Evolutionary conservation across 2,113 vertebrate species (phyloP), one percentile per base, ranked within the genome.

Genomic region (Ophthalmolycus amberensis): DNA sequence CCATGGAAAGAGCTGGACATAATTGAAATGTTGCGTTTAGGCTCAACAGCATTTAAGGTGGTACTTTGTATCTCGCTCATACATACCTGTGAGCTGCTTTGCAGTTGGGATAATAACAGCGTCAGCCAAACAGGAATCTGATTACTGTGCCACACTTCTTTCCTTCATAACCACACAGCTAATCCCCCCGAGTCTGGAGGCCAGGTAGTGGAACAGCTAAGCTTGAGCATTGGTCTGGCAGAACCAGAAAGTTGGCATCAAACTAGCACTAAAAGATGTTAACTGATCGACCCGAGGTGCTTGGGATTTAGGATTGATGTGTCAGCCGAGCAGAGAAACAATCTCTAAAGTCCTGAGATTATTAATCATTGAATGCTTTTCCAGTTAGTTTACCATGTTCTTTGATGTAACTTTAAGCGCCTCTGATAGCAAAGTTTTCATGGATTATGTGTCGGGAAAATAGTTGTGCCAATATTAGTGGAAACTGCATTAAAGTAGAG

Each of bases 141-240:
- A 50, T 71, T 44, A n/a, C 25, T 34, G 25, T 37, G 40, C 58
- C 50, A 70, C 38, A 9, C 20, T 14, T 29, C 6, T 38, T 46
- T 34, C 56, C 27, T 27, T 64, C 52, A 63, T 46, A 42, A 60
- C 40, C 32, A 67, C 54, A 50, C 20, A 65, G 20, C 38, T 38
- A 12, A 56, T 64, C 56, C 48, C 8, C 8, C n/a, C 66, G 20
- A 32, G 27, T 59, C 67, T 80, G 58, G 5, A 37, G 64, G 65
- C 32, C 68, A 70, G 63, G 48, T 37, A 72, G 38, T 1, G 50
- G 11, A 69, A 20, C 44, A 44, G 12, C 40, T 44, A 14, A 25
- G 22, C 62, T 68, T 25, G n/a, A 58, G 73, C 22, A n/a, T 1
- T 56, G 44, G 44, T 84, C 68, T 75, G 77, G 60, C 69, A 78